These are phyloP conservation scores for Dascillus cervinus DNA, from an alignment of 2,888 invertebrate species.

Conservation along the genomic window DNA sequence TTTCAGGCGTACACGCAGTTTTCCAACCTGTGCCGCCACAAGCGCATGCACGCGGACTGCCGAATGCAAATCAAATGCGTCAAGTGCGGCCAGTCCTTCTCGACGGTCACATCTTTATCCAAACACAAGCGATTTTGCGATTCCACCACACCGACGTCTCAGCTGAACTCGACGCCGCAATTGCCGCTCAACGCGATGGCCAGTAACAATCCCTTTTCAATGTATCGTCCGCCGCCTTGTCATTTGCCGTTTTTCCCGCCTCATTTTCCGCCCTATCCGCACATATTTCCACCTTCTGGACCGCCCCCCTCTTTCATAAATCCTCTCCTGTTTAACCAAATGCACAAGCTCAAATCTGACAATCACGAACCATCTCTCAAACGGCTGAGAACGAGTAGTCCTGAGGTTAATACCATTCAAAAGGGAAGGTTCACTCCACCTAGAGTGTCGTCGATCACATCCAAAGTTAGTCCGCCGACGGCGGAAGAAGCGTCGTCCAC, in stretches of 20 bases:
- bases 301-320: slow-evolving; percentile 53
- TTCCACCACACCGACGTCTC: slow-evolving; percentile 52
- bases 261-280: slow-evolving; percentile 45
- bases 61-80: slow-evolving; percentile 88
- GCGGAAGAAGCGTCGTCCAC: slow-evolving; percentile 54
- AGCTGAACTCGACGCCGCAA: slow-evolving; percentile 30
- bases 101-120: slow-evolving; percentile 82
- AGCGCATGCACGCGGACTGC: slow-evolving; percentile 96
- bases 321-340: slow-evolving; percentile 57
- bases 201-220: slow-evolving; percentile 53
- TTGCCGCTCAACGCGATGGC: slow-evolving; percentile 32
- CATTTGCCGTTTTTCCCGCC: slow-evolving; percentile 56
- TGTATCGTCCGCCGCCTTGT: slow-evolving; percentile 58
- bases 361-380: slow-evolving; percentile 34
- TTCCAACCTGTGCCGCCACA: slow-evolving; percentile 98
- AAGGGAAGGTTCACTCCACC: slow-evolving; percentile 52
- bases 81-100: slow-evolving; percentile 91
- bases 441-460: slow-evolving; percentile 38
- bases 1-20: slow-evolving; percentile 94
- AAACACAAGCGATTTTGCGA: slow-evolving; percentile 97
- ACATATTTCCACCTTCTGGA: slow-evolving; percentile 40
- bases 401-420: slow-evolving; percentile 27
- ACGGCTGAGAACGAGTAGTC: slow-evolving; percentile 22
- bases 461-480: slow-evolving; percentile 59
- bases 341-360: slow-evolving; percentile 38